These are phyloP conservation scores for Latheticus oryzae DNA, from an alignment of 2,888 invertebrate species.

Conservation along the genomic window DNA sequence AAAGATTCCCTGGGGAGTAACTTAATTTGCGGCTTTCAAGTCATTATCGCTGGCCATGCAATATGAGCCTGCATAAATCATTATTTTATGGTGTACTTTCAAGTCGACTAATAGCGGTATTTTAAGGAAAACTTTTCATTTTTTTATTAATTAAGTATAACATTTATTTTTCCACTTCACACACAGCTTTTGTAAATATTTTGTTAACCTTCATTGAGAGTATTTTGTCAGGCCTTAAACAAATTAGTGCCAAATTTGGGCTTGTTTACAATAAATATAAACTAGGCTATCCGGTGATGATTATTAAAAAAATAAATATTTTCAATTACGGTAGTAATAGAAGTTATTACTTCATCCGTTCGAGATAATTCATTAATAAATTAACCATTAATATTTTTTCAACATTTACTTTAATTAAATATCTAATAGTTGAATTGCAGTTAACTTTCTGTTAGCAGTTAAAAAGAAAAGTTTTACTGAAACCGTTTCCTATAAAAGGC, in stretches of 20 bases:
- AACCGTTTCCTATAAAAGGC: constrained; percentile 2
- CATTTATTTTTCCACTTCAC: constrained; percentile 2
- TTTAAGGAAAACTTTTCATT: too few relatives aligned
- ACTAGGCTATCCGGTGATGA: constrained; percentile 16
- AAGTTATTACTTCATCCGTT: constrained; percentile 19
- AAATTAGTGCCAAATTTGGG: constrained; percentile 2
- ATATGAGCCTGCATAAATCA: constrained; percentile 1
- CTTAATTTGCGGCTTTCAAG: constrained; percentile 4
- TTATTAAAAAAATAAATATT: constrained; percentile 19
- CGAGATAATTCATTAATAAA: constrained; percentile 8
- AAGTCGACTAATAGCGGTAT: too few relatives aligned
- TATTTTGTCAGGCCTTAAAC: constrained; percentile 7
- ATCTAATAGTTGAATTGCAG: too few relatives aligned
- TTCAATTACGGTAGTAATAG: too few relatives aligned
- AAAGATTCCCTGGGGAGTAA: constrained; percentile 6
- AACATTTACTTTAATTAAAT: too few relatives aligned
- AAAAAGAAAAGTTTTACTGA: not conserved
- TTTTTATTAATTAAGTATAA: too few relatives aligned
- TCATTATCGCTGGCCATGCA: not conserved
- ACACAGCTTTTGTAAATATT: constrained; percentile 1
- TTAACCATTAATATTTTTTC: too few relatives aligned
- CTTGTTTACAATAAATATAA: constrained; percentile 9
- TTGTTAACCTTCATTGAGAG: constrained; percentile 9
- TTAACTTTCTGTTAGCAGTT: too few relatives aligned
- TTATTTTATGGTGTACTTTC: not conserved